These are phyloP conservation scores for Upupa epops DNA, from an alignment of 2,113 vertebrate genomes.

Conservation along the genomic window DNA sequence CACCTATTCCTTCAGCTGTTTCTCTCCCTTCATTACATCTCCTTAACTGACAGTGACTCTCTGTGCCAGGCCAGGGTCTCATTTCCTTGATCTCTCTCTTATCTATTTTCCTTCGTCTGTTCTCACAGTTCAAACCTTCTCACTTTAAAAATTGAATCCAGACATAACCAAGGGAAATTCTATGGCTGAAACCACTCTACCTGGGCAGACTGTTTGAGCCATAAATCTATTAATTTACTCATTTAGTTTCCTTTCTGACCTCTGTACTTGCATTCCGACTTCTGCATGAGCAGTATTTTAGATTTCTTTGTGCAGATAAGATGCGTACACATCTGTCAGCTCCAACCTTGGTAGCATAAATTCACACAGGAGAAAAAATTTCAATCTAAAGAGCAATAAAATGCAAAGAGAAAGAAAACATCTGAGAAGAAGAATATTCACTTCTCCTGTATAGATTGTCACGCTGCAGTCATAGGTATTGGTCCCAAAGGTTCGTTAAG, in stretches of 20 bases:
- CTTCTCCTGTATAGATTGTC: not conserved
- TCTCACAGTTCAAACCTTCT: not conserved
- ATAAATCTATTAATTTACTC: not conserved
- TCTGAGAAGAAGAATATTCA: not conserved
- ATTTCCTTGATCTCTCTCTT: not conserved
- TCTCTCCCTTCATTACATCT: not conserved
- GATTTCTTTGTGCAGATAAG: not conserved
- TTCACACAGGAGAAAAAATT: not conserved
- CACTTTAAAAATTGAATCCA: not conserved
- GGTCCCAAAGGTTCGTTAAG: not conserved
- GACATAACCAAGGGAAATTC: not conserved
- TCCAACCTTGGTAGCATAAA: not conserved
- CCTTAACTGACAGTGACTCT: not conserved
- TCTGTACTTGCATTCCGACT: not conserved
- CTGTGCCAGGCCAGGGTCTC: not conserved
- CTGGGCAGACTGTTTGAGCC: not conserved
- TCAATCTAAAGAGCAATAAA: not conserved
- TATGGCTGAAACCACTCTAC: not conserved
- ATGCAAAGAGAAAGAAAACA: not conserved
- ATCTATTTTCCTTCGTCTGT: not conserved
- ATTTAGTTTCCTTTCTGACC: not conserved
- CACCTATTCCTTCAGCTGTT: not conserved
- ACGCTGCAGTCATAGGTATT: not conserved
- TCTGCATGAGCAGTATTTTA: not conserved
- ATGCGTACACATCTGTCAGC: not conserved